These are phyloP conservation scores for Argopecten irradians DNA, from an alignment of 1,140 invertebrate species.

Conservation along the genomic window DNA sequence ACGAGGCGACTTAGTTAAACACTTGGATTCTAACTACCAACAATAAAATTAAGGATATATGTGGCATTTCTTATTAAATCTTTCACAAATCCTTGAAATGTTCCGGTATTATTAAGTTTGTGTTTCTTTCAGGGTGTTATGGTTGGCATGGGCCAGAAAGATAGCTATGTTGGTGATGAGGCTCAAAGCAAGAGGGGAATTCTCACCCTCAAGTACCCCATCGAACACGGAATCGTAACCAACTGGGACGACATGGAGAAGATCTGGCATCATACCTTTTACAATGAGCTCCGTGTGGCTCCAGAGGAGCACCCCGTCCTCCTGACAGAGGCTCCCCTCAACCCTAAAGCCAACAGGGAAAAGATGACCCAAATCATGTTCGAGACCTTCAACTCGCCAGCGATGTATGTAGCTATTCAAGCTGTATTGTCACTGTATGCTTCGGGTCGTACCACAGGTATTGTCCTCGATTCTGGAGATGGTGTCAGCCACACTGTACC, in stretches of 20 bases:
- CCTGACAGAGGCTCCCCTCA: slow-evolving; percentile 71
- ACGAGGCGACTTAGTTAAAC: too few relatives aligned
- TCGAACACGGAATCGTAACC: slow-evolving; percentile 79
- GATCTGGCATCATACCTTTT: slow-evolving; percentile 86
- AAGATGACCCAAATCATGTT: slow-evolving; percentile 75
- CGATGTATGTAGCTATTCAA: slow-evolving; percentile 92
- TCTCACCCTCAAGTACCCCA: slow-evolving; percentile 77
- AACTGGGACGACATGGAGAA: slow-evolving; percentile 89
- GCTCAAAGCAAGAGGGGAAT: slow-evolving; percentile 84
- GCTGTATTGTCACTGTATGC: slow-evolving; percentile 67
- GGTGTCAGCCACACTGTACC: slow-evolving; percentile 89
- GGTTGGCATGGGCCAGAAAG: slow-evolving; percentile 94
- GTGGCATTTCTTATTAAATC: too few relatives aligned
- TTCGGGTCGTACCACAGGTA: slow-evolving; percentile 67
- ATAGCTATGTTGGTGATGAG: slow-evolving; percentile 77
- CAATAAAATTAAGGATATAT: too few relatives aligned
- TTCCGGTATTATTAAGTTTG: too few relatives aligned
- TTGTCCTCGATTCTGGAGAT: slow-evolving; percentile 55
- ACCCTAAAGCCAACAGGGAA: slow-evolving; percentile 68
- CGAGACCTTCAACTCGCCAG: slow-evolving; percentile 88
- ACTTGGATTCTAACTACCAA: too few relatives aligned
- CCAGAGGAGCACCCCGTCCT: slow-evolving; percentile 73
- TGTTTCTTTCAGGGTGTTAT: slow-evolving; percentile 84
- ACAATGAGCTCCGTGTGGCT: slow-evolving; percentile 92
- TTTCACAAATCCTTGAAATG: too few relatives aligned